These are phyloP conservation scores for Progne subis DNA, from an alignment of 2,113 vertebrate genomes.

Conservation along the genomic window DNA sequence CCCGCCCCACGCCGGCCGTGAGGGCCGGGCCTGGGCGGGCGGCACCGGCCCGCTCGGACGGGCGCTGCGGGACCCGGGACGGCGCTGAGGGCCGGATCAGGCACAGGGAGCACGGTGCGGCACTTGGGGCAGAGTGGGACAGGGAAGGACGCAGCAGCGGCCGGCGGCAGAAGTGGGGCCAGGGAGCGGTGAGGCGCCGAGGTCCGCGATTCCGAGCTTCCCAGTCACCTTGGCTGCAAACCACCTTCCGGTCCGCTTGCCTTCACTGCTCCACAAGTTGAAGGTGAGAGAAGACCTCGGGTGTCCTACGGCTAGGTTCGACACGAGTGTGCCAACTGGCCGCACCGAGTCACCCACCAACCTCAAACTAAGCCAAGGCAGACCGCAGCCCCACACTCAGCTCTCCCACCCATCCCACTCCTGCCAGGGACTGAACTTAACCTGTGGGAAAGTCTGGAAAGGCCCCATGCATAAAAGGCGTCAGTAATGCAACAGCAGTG, in stretches of 20 bases:
- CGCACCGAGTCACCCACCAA: fast-evolving
- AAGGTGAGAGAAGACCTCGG: fast-evolving
- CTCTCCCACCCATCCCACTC: background rate
- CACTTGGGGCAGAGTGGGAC: fast-evolving
- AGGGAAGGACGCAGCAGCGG: background rate
- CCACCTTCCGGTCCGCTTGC: background rate
- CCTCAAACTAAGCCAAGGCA: no score
- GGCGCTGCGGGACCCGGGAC: no score
- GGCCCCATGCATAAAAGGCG: background rate
- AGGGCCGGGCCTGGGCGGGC: no score
- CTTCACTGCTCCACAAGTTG: fast-evolving
- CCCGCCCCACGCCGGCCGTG: no score
- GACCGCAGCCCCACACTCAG: background rate
- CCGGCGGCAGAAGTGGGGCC: no score
- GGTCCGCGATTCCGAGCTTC: background rate
- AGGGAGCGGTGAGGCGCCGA: no score
- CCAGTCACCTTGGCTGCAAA: background rate
- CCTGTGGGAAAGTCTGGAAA: background rate
- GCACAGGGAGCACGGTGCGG: background rate
- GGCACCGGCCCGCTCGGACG: no score
- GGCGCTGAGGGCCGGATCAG: fast-evolving
- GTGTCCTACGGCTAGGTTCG: no score
- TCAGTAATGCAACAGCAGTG: fast-evolving
- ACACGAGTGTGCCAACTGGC: fast-evolving
- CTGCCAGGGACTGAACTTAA: background rate